These are phyloP conservation scores for Lasioglossum vierecki DNA, from an alignment of 2,888 invertebrate species.

Conservation along the genomic window DNA sequence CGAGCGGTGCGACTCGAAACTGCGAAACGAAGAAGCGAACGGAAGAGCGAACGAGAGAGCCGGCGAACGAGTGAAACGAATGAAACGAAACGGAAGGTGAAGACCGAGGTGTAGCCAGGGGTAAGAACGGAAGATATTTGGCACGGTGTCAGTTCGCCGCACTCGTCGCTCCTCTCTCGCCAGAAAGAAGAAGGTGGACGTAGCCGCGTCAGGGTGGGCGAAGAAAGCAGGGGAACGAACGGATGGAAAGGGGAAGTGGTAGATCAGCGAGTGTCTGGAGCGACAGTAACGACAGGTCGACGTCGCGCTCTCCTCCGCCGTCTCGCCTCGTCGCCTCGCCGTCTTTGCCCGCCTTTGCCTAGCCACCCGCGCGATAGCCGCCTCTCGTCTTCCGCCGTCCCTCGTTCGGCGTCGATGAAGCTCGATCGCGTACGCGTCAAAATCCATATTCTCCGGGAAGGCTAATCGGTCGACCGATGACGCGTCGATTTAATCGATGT, in stretches of 20 bases:
- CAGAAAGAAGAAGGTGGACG: slow-evolving; percentile 43
- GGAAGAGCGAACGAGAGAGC: background rate
- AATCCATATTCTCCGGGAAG: slow-evolving; percentile 74
- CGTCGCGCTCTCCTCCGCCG: slow-evolving; percentile 39
- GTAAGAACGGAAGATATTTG: slow-evolving; percentile 65
- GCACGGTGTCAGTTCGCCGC: slow-evolving; percentile 69
- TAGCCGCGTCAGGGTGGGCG: slow-evolving; percentile 17
- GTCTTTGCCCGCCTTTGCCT: background rate
- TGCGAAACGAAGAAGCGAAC: background rate
- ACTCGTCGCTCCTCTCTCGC: slow-evolving; percentile 60
- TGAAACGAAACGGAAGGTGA: slow-evolving; percentile 23
- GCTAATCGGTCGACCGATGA: slow-evolving; percentile 81
- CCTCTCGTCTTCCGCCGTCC: background rate
- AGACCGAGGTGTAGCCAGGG: slow-evolving; percentile 11
- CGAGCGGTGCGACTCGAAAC: background rate
- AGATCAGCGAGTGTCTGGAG: slow-evolving; percentile 48
- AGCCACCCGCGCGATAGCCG: slow-evolving; percentile 1
- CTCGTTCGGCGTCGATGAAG: background rate
- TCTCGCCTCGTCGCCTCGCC: background rate
- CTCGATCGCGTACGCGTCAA: slow-evolving; percentile 68
- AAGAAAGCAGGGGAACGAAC: slow-evolving; percentile 11
- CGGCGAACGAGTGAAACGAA: background rate
- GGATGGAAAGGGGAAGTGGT: slow-evolving; percentile 3
- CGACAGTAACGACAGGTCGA: slow-evolving; percentile 71
- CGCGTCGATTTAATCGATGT: slow-evolving; percentile 74